A percentile compares a stretch with the other conserved stretches of the same genome.
Evolutionary conservation across 2,888 invertebrate genomes (phyloP).

Genomic region (Chloroclysta siterata): DNA sequence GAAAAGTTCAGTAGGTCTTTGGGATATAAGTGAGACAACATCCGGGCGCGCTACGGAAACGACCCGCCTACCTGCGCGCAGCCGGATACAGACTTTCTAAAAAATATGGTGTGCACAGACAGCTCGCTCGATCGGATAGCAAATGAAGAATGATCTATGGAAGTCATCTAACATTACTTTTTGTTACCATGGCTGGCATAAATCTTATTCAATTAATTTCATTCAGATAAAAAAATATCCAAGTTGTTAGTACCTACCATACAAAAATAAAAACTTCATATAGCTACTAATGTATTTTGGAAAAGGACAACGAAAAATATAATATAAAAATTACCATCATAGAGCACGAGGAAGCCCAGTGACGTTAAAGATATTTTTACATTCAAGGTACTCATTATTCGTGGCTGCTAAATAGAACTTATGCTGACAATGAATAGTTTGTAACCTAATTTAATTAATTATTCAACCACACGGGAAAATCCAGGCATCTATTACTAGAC

Average conservation of each 20-base stretch:
- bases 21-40: constrained; percentile 62
- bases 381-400: too few species aligned
- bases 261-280: too few species aligned
- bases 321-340: too few species aligned
- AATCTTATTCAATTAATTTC: too few species aligned
- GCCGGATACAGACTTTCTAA: constrained; percentile 83
- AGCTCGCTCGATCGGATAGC: constrained; percentile 37
- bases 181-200: constrained; percentile 3
- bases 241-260: too few species aligned
- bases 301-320: too few species aligned
- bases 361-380: too few species aligned
- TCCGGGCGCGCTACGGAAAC: constrained; percentile 75
- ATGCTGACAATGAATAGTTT: too few species aligned
- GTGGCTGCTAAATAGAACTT: not conserved
- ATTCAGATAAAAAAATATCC: too few species aligned
- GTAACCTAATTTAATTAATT: not conserved
- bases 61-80: constrained; percentile 65
- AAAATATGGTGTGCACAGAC: constrained; percentile 72
- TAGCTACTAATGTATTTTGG: too few species aligned
- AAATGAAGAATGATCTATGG: constrained; percentile 32
- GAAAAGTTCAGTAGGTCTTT: constrained; percentile 61
- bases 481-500: not conserved
- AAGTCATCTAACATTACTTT: constrained; percentile 27
- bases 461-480: not conserved
- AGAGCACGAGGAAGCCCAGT: too few species aligned